Evolutionary conservation across 2,113 vertebrate genomes (phyloP).

Genomic region (Campylorhamphus procurvoides): DNA sequence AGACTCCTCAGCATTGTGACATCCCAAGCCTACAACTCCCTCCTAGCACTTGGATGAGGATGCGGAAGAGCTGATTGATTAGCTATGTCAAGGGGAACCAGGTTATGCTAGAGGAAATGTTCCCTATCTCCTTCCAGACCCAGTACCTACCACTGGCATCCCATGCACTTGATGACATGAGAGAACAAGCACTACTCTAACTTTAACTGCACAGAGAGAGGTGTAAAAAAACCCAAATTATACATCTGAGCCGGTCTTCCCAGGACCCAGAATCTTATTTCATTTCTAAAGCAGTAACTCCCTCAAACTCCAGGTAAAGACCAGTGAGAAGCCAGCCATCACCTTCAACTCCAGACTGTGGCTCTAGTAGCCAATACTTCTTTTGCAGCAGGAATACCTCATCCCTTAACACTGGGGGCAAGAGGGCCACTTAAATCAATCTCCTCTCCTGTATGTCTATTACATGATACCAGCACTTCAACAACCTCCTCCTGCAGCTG

Average conservation of each 20-base stretch:
- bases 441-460: neutral
- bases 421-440: neutral
- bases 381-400: neutral
- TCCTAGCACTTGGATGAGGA: neutral
- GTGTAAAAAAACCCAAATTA: neutral
- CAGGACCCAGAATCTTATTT: neutral
- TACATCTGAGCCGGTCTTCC: neutral
- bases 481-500: neutral
- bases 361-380: neutral
- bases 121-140: neutral
- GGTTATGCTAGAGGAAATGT: neutral
- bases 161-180: rapidly evolving
- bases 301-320: neutral
- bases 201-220: neutral
- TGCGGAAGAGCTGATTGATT: neutral
- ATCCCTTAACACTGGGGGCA: neutral
- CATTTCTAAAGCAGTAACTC: neutral
- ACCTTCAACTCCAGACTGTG: neutral
- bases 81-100: neutral
- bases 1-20: neutral
- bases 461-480: neutral
- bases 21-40: neutral
- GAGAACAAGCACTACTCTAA: neutral
- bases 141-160: neutral
- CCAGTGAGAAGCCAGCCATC: neutral